Evolutionary conservation across 1,140 invertebrate species (phyloP).

Genomic region (Diorhabda sublineata): DNA sequence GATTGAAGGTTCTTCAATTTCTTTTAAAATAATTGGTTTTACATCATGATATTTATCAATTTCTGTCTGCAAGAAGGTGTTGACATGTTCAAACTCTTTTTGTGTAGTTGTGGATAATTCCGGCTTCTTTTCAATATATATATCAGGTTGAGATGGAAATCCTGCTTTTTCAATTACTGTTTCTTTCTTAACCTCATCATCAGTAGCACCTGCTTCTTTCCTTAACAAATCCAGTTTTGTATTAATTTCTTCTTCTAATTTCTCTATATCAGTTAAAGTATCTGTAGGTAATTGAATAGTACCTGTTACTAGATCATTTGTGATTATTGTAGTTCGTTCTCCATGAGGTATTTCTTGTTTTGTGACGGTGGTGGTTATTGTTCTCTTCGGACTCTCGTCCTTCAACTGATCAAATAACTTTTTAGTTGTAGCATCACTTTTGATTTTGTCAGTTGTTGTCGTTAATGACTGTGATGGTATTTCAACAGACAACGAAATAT

Average conservation of each 20-base stretch:
- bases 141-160: too few relatives aligned
- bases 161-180: too few relatives aligned
- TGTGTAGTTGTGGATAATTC: conserved; percentile 13
- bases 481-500: background rate
- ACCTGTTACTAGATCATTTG: conserved; percentile 1
- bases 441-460: background rate
- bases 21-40: background rate
- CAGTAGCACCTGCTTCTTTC: conserved; percentile 10
- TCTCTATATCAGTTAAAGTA: background rate
- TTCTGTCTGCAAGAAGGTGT: conserved; percentile 26
- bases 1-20: background rate
- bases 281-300: conserved; percentile 5
- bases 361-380: conserved; percentile 3
- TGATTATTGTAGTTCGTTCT: conserved; percentile 6
- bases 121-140: background rate
- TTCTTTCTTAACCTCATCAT: too few relatives aligned
- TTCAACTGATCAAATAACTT: background rate
- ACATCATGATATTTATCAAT: conserved; percentile 32
- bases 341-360: conserved; percentile 8
- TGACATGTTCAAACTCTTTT: conserved; percentile 15
- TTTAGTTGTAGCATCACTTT: background rate
- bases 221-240: conserved; percentile 11
- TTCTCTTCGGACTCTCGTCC: conserved; percentile 14
- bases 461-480: background rate
- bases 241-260: conserved; percentile 13